phyloP scores from a whole-genome alignment of 2,888 invertebrate species.

The Chrysolina oricalcia region DNA sequence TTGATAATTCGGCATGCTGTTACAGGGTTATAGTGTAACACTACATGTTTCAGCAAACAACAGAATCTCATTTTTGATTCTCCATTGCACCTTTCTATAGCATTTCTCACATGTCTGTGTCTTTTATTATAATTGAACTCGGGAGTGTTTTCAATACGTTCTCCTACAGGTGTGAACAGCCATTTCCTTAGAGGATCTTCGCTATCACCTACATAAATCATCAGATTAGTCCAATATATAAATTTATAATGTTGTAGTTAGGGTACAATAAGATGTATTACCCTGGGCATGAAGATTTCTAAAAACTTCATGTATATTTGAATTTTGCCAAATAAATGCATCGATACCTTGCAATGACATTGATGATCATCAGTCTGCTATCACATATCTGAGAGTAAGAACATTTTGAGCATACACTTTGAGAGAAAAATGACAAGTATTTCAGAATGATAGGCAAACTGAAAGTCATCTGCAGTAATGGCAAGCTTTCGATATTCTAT shows the following conservation, averaged over 20 bases:
- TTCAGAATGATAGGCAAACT: not conserved
- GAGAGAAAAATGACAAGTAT: not conserved
- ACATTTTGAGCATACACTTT: not conserved
- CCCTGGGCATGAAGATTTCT: constrained; percentile 22
- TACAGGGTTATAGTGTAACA: constrained; percentile 43
- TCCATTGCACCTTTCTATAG: constrained; percentile 46
- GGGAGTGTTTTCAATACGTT: constrained; percentile 22
- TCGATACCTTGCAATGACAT: constrained; percentile 43
- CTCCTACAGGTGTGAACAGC: constrained; percentile 33
- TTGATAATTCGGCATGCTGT: constrained; percentile 42
- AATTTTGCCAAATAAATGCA: constrained; percentile 39
- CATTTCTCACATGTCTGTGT: constrained; percentile 30
- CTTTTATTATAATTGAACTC: constrained; percentile 37
- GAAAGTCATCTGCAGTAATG: too few relatives aligned
- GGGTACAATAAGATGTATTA: not conserved
- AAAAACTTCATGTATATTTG: constrained; percentile 16
- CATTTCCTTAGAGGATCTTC: constrained; percentile 41
- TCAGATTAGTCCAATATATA: constrained; percentile 17
- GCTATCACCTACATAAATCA: constrained; percentile 11
- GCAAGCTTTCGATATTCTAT: too few relatives aligned
- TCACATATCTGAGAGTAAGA: constrained; percentile 10
- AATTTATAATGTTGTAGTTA: not conserved
- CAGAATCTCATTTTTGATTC: constrained; percentile 46
- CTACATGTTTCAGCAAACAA: constrained; percentile 37
- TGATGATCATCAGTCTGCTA: constrained; percentile 35